Percentiles rank a stretch among this genome's conserved stretches.
Evolutionary conservation across 92 coral and sea anemone species (phyloP).

Genomic region (Phenganax subtilis): DNA sequence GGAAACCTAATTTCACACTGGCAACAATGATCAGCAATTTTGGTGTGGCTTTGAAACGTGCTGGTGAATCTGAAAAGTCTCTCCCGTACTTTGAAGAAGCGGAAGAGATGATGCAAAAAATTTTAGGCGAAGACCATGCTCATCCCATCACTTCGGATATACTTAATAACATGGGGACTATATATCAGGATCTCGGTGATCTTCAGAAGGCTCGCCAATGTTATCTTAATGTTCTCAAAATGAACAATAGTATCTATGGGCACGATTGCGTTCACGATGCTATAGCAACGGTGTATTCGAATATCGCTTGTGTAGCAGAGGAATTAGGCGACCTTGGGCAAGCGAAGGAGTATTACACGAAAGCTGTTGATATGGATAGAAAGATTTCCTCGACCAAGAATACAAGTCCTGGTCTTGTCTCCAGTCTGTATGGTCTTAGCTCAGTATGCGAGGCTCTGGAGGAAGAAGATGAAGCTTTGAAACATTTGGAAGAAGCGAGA

Average conservation of each 20-base stretch:
- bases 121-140: not conserved
- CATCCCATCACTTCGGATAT: not conserved
- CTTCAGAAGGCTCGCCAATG: not conserved
- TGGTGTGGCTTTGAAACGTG: slow-evolving; percentile 12
- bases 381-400: slow-evolving; percentile 9
- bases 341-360: slow-evolving; percentile 21
- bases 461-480: slow-evolving; percentile 4
- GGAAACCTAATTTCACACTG: not conserved
- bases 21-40: not conserved
- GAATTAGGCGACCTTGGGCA: slow-evolving; percentile 1
- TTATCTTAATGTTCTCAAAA: not conserved
- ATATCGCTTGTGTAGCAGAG: slow-evolving; percentile 19
- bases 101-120: not conserved
- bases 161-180: slow-evolving; percentile 15
- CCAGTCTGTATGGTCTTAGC: slow-evolving; percentile 15
- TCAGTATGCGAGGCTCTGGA: slow-evolving; percentile 20
- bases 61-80: not conserved
- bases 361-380: slow-evolving; percentile 22
- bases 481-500: slow-evolving; percentile 31
- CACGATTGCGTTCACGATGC: not conserved
- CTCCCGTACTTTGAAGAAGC: slow-evolving; percentile 13
- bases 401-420: not conserved
- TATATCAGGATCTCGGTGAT: slow-evolving; percentile 6
- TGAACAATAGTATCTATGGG: not conserved
- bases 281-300: slow-evolving; percentile 6